These are phyloP conservation scores for Hemibagrus wyckioides DNA, from an alignment of 2,113 vertebrate species.

Conservation along the genomic window DNA sequence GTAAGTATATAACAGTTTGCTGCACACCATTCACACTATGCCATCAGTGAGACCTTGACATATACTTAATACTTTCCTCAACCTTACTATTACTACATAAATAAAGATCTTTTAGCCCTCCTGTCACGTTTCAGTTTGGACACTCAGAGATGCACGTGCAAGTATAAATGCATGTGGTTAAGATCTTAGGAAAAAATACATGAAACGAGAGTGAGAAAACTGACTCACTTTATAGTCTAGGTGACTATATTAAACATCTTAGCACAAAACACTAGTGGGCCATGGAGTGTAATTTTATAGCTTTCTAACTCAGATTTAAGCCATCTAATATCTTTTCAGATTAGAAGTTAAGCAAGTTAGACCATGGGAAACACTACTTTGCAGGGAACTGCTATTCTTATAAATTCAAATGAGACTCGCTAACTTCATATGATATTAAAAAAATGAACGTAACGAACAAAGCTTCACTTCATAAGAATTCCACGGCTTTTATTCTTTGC, in stretches of 20 bases:
- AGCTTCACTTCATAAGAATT: slow-evolving; percentile 22
- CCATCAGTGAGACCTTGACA: neutral
- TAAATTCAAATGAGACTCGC: neutral
- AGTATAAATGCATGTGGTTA: neutral
- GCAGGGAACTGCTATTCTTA: neutral
- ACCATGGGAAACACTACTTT: neutral
- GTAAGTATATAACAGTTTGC: neutral
- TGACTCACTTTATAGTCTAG: neutral
- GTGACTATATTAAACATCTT: neutral
- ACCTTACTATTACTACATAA: neutral
- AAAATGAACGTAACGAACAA: neutral
- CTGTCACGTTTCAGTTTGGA: neutral
- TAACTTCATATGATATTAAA: neutral
- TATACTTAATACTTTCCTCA: neutral
- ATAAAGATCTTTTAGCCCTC: neutral
- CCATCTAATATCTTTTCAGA: neutral
- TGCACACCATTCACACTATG: neutral
- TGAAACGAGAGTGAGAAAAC: neutral
- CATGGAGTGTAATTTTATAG: neutral
- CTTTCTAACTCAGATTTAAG: neutral
- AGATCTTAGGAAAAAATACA: neutral
- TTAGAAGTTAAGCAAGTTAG: neutral
- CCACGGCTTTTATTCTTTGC: neutral
- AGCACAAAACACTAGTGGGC: neutral
- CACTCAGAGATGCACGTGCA: neutral